Evolutionary conservation across 2,113 vertebrate species (phyloP).

Genomic region (Ornithorhynchus anatinus): DNA sequence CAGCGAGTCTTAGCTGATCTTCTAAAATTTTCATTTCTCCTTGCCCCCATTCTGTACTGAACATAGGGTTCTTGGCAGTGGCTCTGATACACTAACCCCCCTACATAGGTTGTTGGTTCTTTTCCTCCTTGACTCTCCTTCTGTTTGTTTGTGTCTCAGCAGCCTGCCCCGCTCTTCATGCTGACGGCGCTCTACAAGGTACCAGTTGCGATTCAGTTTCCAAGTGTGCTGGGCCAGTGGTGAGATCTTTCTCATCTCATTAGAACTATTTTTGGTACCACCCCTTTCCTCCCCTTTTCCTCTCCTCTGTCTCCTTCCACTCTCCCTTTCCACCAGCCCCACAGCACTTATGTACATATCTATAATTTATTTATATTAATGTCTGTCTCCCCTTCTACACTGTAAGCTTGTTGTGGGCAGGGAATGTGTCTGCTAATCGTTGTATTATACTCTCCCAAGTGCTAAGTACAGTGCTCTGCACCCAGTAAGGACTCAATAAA

Average conservation of each 20-base stretch:
- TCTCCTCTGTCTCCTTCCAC: background rate
- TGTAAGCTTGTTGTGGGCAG: too few species aligned
- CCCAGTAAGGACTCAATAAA: too few species aligned
- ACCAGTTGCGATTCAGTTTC: background rate
- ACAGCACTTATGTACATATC: too few species aligned
- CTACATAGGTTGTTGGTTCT: fast-evolving
- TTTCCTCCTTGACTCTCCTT: background rate
- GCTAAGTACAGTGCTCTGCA: too few species aligned
- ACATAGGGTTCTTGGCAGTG: background rate
- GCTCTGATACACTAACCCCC: background rate
- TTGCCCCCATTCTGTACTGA: background rate
- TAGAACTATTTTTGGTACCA: background rate
- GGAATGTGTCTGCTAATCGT: too few species aligned
- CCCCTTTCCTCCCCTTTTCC: background rate
- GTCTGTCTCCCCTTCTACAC: too few species aligned
- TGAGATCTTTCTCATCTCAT: background rate
- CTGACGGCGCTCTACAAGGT: constrained; percentile 47
- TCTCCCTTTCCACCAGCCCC: background rate
- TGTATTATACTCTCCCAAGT: too few species aligned
- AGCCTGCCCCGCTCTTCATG: constrained; percentile 61
- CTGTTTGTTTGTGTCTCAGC: constrained; percentile 1
- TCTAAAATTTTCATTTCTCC: background rate
- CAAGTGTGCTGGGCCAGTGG: background rate
- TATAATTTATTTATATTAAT: too few species aligned
- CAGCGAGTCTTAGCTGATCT: too few species aligned